Evolutionary conservation across 2,888 invertebrate species (phyloP).

Genomic region (Cremastobaeus sp.): DNA sequence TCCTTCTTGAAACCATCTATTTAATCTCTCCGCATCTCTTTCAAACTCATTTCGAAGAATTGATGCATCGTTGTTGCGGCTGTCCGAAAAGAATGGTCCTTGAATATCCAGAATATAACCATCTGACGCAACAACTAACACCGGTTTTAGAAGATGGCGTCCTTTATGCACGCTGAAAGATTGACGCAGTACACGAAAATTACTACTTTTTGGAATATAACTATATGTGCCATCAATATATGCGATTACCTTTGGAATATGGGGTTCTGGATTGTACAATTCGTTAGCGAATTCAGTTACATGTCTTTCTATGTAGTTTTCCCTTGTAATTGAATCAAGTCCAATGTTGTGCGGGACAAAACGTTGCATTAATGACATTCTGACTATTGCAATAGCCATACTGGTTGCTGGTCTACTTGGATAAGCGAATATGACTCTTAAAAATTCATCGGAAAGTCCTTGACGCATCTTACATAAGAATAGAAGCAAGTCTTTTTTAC

Average conservation of each 20-base stretch:
- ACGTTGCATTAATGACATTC: too few species aligned
- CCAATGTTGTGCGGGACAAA: too few species aligned
- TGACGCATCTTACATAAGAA: slow-evolving; percentile 53
- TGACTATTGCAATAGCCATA: too few species aligned
- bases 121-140: slow-evolving; percentile 3
- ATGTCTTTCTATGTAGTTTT: too few species aligned
- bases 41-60: slow-evolving; percentile 24
- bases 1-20: slow-evolving; percentile 19
- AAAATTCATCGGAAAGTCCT: slow-evolving; percentile 44
- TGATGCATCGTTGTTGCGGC: slow-evolving; percentile 22
- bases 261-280: too few species aligned
- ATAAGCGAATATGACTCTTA: slow-evolving; percentile 38
- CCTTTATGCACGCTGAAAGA: slow-evolving; percentile 2
- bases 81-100: slow-evolving; percentile 6
- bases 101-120: slow-evolving; percentile 11
- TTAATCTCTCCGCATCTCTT: slow-evolving; percentile 24
- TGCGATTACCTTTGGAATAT: too few species aligned
- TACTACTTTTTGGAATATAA: too few species aligned
- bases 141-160: not conserved
- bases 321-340: too few species aligned
- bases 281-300: too few species aligned
- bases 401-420: slow-evolving; percentile 33
- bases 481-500: slow-evolving; percentile 17
- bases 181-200: not conserved
- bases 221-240: too few species aligned